Conservation (phyloP, 1,140 invertebrate species). For the Galleria mellonella region DNA sequence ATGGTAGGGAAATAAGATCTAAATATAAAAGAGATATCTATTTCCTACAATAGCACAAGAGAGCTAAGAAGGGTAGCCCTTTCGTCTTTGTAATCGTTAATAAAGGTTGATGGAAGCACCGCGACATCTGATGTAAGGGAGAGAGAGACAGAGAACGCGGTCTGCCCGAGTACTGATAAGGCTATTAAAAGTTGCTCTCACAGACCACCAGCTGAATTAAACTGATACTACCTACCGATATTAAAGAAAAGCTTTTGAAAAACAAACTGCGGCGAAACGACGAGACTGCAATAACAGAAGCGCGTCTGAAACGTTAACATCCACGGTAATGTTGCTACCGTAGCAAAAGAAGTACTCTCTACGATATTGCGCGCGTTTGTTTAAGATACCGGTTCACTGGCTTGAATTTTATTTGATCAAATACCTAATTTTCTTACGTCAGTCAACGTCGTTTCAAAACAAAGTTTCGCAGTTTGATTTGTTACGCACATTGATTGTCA, state of each 20-base stretch:
- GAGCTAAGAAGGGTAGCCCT: conserved; percentile 8
- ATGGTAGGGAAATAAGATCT: no score
- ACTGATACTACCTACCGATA: conserved; percentile 43
- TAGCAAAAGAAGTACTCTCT: conserved; percentile 13
- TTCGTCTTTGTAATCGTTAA: conserved; percentile 27
- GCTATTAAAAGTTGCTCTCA: conserved; percentile 69
- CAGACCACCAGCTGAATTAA: conserved; percentile 46
- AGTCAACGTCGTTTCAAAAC: no score
- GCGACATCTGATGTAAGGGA: conserved; percentile 23
- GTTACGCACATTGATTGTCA: no score
- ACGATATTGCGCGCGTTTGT: conserved; percentile 14
- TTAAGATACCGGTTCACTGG: conserved; percentile 12
- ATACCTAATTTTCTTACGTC: conserved; percentile 7
- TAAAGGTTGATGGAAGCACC: conserved; percentile 34
- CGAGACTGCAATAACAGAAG: conserved; percentile 19
- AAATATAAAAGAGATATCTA: no score
- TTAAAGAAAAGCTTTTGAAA: conserved; percentile 34
- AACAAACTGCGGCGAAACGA: conserved; percentile 13
- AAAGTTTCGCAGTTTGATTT: no score
- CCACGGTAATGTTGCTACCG: conserved; percentile 17
- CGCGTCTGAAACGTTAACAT: conserved; percentile 17
- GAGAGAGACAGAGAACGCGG: conserved; percentile 33
- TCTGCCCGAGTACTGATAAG: conserved; percentile 60
- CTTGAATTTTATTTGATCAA: conserved; percentile 15
- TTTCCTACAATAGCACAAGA: no score